These are phyloP conservation scores for Eurosta solidaginis DNA, from an alignment of 1,140 invertebrate genomes.

Conservation along the genomic window DNA sequence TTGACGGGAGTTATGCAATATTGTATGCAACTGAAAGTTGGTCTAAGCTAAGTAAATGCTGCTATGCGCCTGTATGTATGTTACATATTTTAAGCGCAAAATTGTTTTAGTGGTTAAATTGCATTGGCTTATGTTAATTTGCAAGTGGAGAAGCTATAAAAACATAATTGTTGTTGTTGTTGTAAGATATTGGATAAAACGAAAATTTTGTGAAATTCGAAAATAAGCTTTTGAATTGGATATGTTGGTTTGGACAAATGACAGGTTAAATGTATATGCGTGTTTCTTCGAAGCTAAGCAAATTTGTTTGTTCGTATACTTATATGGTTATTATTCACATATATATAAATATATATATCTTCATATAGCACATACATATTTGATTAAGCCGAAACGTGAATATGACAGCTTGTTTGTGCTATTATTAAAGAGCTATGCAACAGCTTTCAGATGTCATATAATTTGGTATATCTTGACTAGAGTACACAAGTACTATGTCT, in stretches of 20 bases:
- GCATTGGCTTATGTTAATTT: conserved; percentile 28
- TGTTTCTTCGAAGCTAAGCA: neutral
- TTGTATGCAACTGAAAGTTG: neutral
- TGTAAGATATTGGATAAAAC: neutral
- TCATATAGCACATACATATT: neutral
- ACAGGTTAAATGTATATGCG: neutral
- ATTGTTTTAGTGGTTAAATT: conserved; percentile 25
- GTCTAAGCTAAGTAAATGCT: neutral
- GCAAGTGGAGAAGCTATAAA: neutral
- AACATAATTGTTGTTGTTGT: neutral
- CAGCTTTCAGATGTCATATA: neutral
- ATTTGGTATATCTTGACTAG: neutral
- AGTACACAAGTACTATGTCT: neutral
- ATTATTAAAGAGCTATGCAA: neutral
- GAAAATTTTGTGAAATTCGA: neutral
- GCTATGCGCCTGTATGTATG: neutral
- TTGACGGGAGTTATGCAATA: neutral
- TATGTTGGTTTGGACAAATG: neutral
- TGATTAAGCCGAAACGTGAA: neutral
- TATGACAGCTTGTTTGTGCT: neutral
- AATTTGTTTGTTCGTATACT: too few species aligned
- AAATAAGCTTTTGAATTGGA: neutral
- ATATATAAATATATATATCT: too few species aligned
- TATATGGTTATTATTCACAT: too few species aligned
- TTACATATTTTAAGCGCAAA: conserved; percentile 12